Conservation (phyloP, 2,888 invertebrate species). For the Frankliniella fusca region DNA sequence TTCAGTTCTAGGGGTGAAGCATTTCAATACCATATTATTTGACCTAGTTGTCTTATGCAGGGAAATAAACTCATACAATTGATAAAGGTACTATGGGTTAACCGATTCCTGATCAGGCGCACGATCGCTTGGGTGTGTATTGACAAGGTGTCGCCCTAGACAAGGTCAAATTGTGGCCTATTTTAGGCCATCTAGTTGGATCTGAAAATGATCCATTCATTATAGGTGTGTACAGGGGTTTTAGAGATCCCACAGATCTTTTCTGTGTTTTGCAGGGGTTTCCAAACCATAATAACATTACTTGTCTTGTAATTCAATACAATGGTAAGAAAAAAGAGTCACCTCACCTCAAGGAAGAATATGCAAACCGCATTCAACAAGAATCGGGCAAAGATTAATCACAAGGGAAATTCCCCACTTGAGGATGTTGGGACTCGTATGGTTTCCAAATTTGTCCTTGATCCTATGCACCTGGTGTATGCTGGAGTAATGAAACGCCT, state of each 20-base stretch:
- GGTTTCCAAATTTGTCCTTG: constrained; percentile 37
- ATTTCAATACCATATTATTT: not conserved
- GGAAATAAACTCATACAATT: no score
- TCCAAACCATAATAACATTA: no score
- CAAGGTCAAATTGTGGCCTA: not conserved
- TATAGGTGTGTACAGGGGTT: not conserved
- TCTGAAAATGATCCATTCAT: not conserved
- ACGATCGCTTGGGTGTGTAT: not conserved
- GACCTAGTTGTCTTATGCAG: no score
- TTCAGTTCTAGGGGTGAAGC: no score
- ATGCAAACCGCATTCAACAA: constrained; percentile 31
- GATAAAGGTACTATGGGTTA: no score
- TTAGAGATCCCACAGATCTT: not conserved
- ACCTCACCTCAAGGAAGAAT: not conserved
- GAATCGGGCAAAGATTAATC: constrained; percentile 35
- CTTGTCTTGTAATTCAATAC: no score
- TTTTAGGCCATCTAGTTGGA: not conserved
- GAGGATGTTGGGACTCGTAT: constrained; percentile 36
- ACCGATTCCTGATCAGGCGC: no score
- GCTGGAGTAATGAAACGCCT: constrained; percentile 36
- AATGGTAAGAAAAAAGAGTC: no score
- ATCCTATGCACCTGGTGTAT: constrained; percentile 40
- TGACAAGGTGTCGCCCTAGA: not conserved
- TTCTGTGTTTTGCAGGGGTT: not conserved
- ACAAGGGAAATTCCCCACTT: constrained; percentile 38